Base-by-base conservation (phyloP, 2,888 invertebrate species). In the Luperina nickerlii region DNA sequence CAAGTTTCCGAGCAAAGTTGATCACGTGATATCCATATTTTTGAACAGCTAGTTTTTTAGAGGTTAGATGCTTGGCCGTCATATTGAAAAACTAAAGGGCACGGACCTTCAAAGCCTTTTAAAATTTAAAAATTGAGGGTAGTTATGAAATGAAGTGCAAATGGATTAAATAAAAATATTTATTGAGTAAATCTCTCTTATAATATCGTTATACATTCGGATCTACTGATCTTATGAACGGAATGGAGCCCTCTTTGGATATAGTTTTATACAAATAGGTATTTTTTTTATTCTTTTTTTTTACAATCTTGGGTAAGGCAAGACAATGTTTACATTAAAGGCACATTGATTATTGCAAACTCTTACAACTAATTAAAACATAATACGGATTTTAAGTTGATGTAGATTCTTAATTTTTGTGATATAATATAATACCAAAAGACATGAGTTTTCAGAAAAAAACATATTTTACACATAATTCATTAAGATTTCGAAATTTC, bases 311-410 rank as follows among this genome's bases (percentile, higher is more conserved):
- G 87, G 89, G 87, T 90, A 93, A 93, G 95, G 95, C 95, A 96
- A 95, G 95, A 95, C 92, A 92, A 90, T 88, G 90, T 91, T 92
- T 90, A 91, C 90, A 84, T 77, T 80, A 89, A 95, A 95, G 95
- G 95, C 95, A 95, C 95, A 78, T 87, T 87, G 74, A 84, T 90
- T 92, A 93, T 93, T 94, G 92, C 93, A 79, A 89, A 86, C 27
- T 63, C 82, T 88, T 87, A 89, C 0, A 77, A 78, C 84, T 89
- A 86, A 81, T 73, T 87, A 87, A 20, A 84, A 76, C 83, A 86
- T 74, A 82, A 74, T 74, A 83, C 51, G 77, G 45, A 60, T 62
- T 76, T 77, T 73, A 77, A 75, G 65, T 69, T 72, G 68, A 74
- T n/a, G 54, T 65, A 45, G 27, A 63, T 63, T 57, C 6, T 27